Evolutionary conservation across 2,113 vertebrate genomes (phyloP).

Genomic region (Cygnus buccinator): DNA sequence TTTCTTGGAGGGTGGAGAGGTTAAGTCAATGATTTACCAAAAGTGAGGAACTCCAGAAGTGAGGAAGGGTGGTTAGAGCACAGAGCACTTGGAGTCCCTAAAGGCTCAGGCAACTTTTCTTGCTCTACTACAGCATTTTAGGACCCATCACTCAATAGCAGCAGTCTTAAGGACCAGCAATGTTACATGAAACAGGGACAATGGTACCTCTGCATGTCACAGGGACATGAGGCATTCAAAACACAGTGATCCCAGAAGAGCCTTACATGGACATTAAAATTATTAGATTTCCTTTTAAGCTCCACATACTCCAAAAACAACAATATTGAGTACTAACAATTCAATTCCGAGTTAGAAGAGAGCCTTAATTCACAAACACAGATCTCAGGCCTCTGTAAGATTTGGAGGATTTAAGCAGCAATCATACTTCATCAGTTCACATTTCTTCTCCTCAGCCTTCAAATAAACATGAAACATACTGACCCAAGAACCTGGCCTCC

Average conservation of each 20-base stretch:
- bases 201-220: neutral
- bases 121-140: neutral
- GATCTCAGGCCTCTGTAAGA: neutral
- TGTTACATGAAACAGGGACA: neutral
- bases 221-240: neutral
- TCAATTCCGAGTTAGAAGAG: neutral
- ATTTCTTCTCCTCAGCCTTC: neutral
- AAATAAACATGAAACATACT: neutral
- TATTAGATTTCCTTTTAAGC: neutral
- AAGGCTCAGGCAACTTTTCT: neutral
- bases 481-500: neutral
- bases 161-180: neutral
- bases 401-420: neutral
- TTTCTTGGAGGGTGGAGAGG: neutral
- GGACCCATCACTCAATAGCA: neutral
- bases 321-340: neutral
- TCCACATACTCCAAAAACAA: neutral
- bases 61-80: neutral
- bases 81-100: neutral
- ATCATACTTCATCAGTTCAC: neutral
- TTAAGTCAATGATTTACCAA: constrained; percentile 26
- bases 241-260: neutral
- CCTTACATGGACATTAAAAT: neutral
- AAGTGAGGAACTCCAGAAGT: constrained; percentile 3
- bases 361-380: neutral